Evolutionary conservation across 2,797 vertebrate genomes (phyloP), one percentile per base, ranked within the genome.

Genomic region (Bufotes viridis): DNA sequence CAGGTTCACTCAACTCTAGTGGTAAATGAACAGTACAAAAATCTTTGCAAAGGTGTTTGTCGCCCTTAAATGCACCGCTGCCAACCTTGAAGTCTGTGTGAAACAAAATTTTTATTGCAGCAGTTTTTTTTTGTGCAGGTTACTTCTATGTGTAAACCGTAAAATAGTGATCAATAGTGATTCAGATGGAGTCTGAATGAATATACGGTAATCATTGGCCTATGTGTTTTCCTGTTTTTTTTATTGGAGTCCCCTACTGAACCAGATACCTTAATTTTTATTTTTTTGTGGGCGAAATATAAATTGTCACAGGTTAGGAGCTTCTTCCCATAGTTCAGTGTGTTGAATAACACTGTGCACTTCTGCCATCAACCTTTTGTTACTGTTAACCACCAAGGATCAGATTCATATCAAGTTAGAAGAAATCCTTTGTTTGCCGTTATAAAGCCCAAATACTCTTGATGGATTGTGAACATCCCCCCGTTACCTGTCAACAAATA

Each of bases 401-500:
- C 84, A 78, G 78, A 91, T 88, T 72, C 81, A 86, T 89, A 90
- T 53, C 20, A 91, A 91, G 55, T 86, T 87, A 88, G 65, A 92
- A 81, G 74, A 89, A 51, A 81, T 78, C 87, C 90, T 91, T 91
- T 91, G 65, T 84, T 92, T 93, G 87, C 86, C 63, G 90, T 91
- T 92, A 65, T 83, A 90, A 91, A 91, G 81, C 81, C 90, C 63
- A 87, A 87, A 78, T 76, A 92, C 67, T 90, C 90, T 87, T 89
- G 91, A 86, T 90, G 75, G 90, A 92, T 93, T 94, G 90, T 91
- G 85, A 91, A 92, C 91, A 92, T 93, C 91, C 90, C 75, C 85
- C 42, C 90, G 82, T 91, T 92, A 90, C 74, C 89, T 91, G 85
- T 93, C 93, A 92, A 94, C 92, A 95, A 94, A 95, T 92, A 91